Evolutionary conservation across 2,113 vertebrate genomes (phyloP).

Genomic region (Psephotus haematonotus): DNA sequence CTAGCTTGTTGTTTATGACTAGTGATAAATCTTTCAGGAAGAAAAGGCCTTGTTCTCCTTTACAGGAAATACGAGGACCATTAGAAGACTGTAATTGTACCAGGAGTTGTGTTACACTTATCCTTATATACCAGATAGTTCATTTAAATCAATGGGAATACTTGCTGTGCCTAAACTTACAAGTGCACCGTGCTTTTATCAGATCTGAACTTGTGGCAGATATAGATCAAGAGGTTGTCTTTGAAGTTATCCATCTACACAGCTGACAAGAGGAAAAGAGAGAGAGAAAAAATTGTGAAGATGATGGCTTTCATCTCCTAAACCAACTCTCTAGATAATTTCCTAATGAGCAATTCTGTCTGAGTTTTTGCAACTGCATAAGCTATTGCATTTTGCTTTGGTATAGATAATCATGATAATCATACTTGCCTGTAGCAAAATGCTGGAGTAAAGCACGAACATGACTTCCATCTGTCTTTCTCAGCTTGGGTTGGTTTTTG

Average conservation of each 20-base stretch:
- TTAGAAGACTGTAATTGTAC: not conserved
- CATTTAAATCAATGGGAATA: not conserved
- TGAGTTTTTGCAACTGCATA: not conserved
- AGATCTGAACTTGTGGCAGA: not conserved
- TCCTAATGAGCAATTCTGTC: not conserved
- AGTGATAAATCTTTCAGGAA: not conserved
- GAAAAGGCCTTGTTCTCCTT: not conserved
- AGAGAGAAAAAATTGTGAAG: not conserved
- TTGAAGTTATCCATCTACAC: not conserved
- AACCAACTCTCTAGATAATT: not conserved
- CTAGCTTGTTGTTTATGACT: not conserved
- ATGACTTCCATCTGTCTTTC: not conserved
- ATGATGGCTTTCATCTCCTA: not conserved
- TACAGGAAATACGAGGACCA: not conserved
- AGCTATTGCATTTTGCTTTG: not conserved
- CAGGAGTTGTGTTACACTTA: not conserved
- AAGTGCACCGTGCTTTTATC: not conserved
- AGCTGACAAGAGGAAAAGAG: not conserved
- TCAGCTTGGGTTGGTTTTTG: not conserved
- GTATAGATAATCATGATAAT: not conserved
- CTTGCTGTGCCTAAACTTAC: not conserved
- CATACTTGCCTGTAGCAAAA: not conserved
- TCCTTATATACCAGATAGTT: not conserved
- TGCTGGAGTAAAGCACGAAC: not conserved
- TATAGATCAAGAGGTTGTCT: not conserved